Percentiles rank a stretch among this genome's conserved stretches.
Conservation (phyloP, 2,113 vertebrate species). For the Lanius collurio region DNA sequence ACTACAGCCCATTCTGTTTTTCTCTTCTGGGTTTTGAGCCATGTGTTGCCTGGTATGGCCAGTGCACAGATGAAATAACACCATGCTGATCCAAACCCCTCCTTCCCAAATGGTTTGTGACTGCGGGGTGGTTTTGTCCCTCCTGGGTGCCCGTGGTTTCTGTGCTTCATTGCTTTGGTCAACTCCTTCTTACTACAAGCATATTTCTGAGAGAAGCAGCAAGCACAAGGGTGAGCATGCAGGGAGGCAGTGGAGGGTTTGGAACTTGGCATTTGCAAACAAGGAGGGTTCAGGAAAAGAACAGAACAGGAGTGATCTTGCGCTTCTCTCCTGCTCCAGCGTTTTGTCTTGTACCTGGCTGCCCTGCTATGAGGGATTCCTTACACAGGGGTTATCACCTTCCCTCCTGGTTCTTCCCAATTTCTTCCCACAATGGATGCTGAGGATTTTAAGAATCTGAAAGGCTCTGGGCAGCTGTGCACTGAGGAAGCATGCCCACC, state of each 20-base stretch:
- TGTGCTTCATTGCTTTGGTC: neutral
- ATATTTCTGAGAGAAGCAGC: neutral
- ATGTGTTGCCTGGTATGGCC: neutral
- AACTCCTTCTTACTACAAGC: neutral
- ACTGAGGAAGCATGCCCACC: neutral
- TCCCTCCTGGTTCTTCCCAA: neutral
- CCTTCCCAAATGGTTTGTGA: neutral
- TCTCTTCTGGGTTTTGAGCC: neutral
- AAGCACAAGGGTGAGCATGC: accelerated
- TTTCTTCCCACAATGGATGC: neutral
- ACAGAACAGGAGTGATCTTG: accelerated
- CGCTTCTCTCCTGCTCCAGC: neutral
- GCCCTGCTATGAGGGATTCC: neutral
- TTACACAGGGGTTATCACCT: neutral
- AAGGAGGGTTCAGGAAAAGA: neutral
- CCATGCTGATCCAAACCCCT: neutral
- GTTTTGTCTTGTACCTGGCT: accelerated
- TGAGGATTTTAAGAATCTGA: neutral
- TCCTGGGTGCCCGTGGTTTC: neutral
- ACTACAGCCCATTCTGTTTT: neutral
- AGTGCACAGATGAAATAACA: neutral
- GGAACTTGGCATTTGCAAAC: neutral
- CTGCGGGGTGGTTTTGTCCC: neutral
- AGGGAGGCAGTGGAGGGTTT: neutral
- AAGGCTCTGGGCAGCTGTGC: neutral